Evolutionary conservation across 2,888 invertebrate species (phyloP).

Genomic region (Perdita meconis): DNA sequence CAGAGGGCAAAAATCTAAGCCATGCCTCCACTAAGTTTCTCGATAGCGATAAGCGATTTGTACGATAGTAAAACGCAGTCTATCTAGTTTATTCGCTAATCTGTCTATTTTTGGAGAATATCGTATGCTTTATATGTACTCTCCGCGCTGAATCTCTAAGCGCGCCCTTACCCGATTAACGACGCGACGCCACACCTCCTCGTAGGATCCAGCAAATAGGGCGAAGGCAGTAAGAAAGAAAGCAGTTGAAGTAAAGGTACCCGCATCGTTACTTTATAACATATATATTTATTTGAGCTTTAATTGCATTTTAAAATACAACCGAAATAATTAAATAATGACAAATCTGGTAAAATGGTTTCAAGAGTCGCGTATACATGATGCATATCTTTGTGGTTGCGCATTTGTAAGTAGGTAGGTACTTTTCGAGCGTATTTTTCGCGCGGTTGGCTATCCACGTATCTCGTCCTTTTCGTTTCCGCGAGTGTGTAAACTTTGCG

Average conservation of each 20-base stretch:
- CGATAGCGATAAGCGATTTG: conserved; percentile 63
- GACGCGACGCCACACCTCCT: too few species aligned
- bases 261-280: conserved; percentile 87
- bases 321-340: conserved; percentile 93
- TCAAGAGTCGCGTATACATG: conserved; percentile 92
- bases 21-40: too few species aligned
- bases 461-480: conserved; percentile 76
- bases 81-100: conserved; percentile 62
- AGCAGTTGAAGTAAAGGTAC: neutral
- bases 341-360: conserved; percentile 90
- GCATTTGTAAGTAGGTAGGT: conserved; percentile 81
- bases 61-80: conserved; percentile 55
- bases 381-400: conserved; percentile 87
- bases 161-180: conserved; percentile 37
- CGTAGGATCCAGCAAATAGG: too few species aligned
- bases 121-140: conserved; percentile 41
- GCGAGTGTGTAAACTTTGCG: conserved; percentile 50
- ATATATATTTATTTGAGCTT: conserved; percentile 95
- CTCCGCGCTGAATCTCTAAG: conserved; percentile 42
- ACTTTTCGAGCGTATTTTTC: conserved; percentile 84
- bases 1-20: too few species aligned
- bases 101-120: conserved; percentile 58
- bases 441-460: conserved; percentile 85
- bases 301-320: conserved; percentile 94
- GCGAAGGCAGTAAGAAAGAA: neutral